These are phyloP conservation scores for Ochotona princeps DNA, from an alignment of 2,113 vertebrate genomes.

Conservation along the genomic window DNA sequence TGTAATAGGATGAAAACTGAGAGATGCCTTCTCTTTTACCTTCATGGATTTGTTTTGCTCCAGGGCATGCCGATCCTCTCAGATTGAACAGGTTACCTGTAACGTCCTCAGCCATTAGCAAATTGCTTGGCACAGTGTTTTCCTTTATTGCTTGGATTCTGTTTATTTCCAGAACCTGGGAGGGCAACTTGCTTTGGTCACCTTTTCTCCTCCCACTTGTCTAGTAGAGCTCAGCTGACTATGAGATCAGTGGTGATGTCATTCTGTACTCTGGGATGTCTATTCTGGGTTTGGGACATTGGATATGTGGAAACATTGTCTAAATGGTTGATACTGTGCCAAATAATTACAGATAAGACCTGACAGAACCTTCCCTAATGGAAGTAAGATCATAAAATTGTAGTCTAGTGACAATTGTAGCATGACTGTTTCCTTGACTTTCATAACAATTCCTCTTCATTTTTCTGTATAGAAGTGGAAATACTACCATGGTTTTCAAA, in stretches of 20 bases:
- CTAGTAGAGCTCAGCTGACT: constrained; percentile 51
- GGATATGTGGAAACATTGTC: background rate
- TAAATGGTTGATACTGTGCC: background rate
- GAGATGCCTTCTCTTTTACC: constrained; percentile 7
- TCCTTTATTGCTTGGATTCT: constrained; percentile 5
- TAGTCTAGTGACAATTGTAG: background rate
- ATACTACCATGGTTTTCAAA: background rate
- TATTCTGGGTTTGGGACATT: background rate
- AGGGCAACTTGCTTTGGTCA: constrained; percentile 57
- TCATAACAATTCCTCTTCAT: background rate
- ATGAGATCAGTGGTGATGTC: background rate
- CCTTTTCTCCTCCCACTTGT: constrained; percentile 43
- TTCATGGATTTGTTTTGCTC: background rate
- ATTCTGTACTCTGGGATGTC: constrained; percentile 7
- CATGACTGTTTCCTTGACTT: background rate
- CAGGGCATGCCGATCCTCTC: constrained; percentile 1
- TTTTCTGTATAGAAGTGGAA: background rate
- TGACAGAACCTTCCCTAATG: background rate
- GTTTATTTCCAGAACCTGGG: constrained; percentile 26
- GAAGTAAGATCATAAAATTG: background rate
- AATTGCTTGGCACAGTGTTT: constrained; percentile 22
- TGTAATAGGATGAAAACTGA: constrained; percentile 13
- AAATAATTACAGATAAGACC: background rate
- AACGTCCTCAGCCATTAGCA: constrained; percentile 60
- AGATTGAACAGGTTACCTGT: constrained; percentile 6